Percentiles rank a stretch among this genome's conserved stretches.
Evolutionary conservation across 2,797 vertebrate genomes (phyloP).

Genomic region (Sebastiscus tertius): DNA sequence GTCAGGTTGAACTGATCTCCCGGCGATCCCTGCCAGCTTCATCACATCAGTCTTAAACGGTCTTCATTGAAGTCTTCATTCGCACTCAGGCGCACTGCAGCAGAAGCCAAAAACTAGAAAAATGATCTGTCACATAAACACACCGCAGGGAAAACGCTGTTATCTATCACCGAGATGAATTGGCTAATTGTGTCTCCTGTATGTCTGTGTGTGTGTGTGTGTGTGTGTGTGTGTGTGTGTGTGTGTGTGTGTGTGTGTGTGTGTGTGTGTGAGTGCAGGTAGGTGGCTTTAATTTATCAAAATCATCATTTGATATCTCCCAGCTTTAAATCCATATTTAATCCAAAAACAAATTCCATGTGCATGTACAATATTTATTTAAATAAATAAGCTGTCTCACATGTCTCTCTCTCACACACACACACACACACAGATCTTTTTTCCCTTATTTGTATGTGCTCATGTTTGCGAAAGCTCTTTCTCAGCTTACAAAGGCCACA

Average conservation of each 20-base stretch:
- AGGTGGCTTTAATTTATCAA: conserved; percentile 5
- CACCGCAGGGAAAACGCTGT: conserved; percentile 16
- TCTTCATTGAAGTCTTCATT: conserved; percentile 42
- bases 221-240: not conserved
- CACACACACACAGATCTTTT: not conserved
- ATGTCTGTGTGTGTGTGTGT: not conserved
- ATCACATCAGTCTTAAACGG: conserved; percentile 26
- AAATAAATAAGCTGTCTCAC: not conserved
- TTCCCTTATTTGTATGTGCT: conserved; percentile 10
- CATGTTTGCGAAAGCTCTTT: conserved; percentile 2
- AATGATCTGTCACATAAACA: conserved; percentile 49
- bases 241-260: not conserved
- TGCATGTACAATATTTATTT: not conserved
- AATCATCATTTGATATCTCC: not conserved
- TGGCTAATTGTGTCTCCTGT: conserved; percentile 5
- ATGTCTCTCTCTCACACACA: accelerated
- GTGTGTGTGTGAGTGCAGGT: not conserved
- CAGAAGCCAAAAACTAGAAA: conserved; percentile 58
- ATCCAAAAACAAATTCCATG: conserved; percentile 14
- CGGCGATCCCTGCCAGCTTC: conserved; percentile 15
- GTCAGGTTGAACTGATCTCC: conserved; percentile 50
- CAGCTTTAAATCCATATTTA: conserved; percentile 23
- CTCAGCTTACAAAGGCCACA: not conserved
- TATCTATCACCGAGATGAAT: conserved; percentile 48
- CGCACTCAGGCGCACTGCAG: conserved; percentile 33